Percentiles rank a stretch among this genome's conserved stretches.
These are phyloP conservation scores for Fringilla coelebs DNA, from an alignment of 2,797 vertebrate species.

Conservation along the genomic window DNA sequence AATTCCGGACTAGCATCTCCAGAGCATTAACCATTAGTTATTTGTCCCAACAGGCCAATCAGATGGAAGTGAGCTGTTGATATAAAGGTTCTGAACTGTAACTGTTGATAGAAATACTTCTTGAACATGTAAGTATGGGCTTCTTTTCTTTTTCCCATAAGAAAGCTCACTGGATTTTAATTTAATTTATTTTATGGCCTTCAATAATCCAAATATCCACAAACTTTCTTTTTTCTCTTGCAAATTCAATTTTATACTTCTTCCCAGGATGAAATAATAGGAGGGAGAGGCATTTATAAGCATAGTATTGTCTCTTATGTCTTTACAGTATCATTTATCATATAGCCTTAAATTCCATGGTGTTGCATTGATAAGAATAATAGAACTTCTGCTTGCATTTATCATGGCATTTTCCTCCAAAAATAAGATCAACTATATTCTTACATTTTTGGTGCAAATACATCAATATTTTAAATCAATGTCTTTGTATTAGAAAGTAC, in stretches of 20 bases:
- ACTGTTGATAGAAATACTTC: neutral
- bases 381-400: neutral
- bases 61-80: neutral
- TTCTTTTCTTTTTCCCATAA: neutral
- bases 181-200: neutral
- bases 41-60: neutral
- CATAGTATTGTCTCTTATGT: neutral
- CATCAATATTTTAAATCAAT: neutral
- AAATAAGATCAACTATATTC: neutral
- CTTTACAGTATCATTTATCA: neutral
- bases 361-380: neutral
- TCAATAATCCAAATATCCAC: neutral
- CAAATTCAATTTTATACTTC: neutral
- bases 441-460: neutral
- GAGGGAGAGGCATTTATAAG: neutral
- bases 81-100: neutral
- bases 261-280: neutral
- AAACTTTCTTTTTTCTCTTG: neutral
- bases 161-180: neutral
- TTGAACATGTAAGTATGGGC: neutral
- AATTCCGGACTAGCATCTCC: neutral
- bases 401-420: neutral
- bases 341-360: neutral
- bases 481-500: neutral
- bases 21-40: neutral